phyloP scores from a whole-genome alignment of 2,113 vertebrate species.

The Spilogale gracilis region DNA sequence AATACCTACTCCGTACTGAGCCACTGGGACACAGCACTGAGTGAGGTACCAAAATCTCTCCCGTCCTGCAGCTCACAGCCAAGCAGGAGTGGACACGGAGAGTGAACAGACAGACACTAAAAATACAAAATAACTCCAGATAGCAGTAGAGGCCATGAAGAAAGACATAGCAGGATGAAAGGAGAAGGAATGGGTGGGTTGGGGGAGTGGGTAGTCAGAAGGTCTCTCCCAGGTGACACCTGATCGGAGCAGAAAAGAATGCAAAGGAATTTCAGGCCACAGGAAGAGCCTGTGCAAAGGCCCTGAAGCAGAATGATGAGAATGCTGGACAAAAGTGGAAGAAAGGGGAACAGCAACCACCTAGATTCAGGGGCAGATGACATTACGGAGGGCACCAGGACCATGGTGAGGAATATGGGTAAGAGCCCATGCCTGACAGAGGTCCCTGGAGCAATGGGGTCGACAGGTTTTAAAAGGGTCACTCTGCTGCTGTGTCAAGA shows the following conservation, averaged over 20 bases:
- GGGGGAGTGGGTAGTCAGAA: background rate
- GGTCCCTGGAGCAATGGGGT: background rate
- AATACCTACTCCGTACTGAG: background rate
- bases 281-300: background rate
- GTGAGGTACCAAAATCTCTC: background rate
- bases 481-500: background rate
- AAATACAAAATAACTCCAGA: background rate
- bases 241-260: background rate
- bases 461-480: background rate
- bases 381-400: background rate
- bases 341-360: background rate
- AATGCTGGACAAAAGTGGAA: background rate
- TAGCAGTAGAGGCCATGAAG: background rate
- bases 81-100: too few relatives aligned
- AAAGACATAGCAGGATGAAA: background rate
- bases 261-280: background rate
- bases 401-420: rapidly evolving
- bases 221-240: background rate
- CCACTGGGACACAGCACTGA: background rate
- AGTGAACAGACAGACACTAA: background rate
- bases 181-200: background rate
- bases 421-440: background rate
- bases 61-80: background rate
- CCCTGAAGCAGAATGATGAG: background rate
- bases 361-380: background rate